phyloP scores from a whole-genome alignment of 2,113 vertebrate genomes.

The Phocoena phocoena region DNA sequence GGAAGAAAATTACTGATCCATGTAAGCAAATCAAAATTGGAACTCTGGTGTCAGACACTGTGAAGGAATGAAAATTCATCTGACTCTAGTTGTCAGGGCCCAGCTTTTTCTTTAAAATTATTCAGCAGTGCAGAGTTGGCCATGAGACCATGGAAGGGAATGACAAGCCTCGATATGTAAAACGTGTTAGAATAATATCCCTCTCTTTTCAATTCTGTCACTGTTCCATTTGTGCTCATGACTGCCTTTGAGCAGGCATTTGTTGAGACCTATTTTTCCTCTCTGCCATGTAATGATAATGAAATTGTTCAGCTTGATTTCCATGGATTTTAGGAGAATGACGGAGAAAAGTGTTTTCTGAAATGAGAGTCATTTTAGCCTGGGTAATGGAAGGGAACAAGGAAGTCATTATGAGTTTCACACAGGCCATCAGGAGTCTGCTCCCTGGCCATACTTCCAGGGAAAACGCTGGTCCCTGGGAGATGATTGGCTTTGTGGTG shows the following conservation, averaged over 20 bases:
- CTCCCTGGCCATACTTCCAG: background rate
- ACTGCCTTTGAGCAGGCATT: background rate
- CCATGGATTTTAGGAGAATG: constrained; percentile 17
- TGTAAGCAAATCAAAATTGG: constrained; percentile 53
- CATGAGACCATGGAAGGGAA: background rate
- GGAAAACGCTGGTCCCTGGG: background rate
- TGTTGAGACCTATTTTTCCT: constrained; percentile 23
- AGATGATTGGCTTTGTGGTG: background rate
- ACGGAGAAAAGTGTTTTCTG: constrained; percentile 38
- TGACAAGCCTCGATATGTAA: background rate
- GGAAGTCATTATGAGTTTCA: constrained; percentile 2
- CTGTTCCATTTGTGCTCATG: background rate
- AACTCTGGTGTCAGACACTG: constrained; percentile 24
- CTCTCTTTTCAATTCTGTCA: background rate
- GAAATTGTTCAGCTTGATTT: constrained; percentile 31
- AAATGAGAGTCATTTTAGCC: constrained; percentile 56
- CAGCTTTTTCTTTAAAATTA: constrained; percentile 33
- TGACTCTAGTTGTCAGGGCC: background rate
- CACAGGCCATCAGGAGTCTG: background rate
- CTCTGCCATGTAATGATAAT: constrained; percentile 37
- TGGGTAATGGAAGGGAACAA: constrained; percentile 31
- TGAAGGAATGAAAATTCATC: constrained; percentile 5
- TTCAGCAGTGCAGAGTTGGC: background rate
- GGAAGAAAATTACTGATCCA: constrained; percentile 45
- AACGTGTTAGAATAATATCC: background rate